phyloP scores from a whole-genome alignment of 1,140 invertebrate genomes.

The Wiebesia pumilae region DNA sequence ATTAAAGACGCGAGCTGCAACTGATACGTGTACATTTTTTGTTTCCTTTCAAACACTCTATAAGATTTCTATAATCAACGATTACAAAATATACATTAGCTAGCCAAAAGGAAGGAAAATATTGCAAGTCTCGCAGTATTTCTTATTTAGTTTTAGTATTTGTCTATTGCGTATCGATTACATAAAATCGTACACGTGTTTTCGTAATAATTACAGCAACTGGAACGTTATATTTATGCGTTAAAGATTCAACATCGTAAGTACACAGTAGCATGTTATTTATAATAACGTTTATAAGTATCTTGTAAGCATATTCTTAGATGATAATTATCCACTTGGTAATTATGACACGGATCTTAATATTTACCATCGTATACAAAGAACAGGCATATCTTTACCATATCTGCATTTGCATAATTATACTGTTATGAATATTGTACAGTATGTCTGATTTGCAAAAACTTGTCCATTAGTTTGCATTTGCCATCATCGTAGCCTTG shows the following conservation, averaged over 20 bases:
- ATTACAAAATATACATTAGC: neutral
- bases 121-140: neutral
- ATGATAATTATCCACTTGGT: neutral
- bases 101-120: neutral
- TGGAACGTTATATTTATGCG: neutral
- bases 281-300: neutral
- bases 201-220: conserved; percentile 1
- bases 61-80: neutral
- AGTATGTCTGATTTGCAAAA: neutral
- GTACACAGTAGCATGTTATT: neutral
- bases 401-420: neutral
- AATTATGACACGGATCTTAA: conserved; percentile 7
- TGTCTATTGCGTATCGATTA: neutral
- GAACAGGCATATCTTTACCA: neutral
- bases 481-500: conserved; percentile 5
- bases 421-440: neutral
- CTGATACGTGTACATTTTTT: neutral
- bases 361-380: conserved; percentile 2
- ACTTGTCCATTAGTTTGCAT: neutral
- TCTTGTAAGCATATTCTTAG: conserved; percentile 10
- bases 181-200: neutral
- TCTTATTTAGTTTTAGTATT: neutral
- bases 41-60: neutral
- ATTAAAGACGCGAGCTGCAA: no score
- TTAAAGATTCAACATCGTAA: neutral